Evolutionary conservation across 2,113 vertebrate species (phyloP).

Genomic region (Jacana jacana): DNA sequence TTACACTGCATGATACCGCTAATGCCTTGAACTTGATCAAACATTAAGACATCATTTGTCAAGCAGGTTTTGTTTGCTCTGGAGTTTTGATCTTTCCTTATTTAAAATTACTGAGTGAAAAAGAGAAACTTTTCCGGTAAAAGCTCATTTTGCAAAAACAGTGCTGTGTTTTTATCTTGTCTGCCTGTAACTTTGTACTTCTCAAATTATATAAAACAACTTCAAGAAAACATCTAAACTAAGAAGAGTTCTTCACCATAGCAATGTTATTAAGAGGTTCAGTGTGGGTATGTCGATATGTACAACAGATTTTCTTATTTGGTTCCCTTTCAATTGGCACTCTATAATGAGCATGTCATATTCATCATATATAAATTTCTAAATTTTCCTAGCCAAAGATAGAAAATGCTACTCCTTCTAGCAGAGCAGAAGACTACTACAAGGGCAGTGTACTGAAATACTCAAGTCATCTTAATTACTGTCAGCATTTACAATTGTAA

Average conservation of each 20-base stretch:
- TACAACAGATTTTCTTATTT: conserved; percentile 42
- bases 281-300: background rate
- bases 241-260: background rate
- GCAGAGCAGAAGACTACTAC: conserved; percentile 2
- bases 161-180: background rate
- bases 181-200: background rate
- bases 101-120: background rate
- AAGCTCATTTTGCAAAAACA: background rate
- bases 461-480: conserved; percentile 26
- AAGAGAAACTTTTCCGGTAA: background rate
- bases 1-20: background rate
- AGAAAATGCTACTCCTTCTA: background rate
- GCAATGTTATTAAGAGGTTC: background rate
- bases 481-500: conserved; percentile 1
- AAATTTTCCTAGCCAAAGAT: conserved; percentile 14
- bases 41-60: conserved; percentile 51
- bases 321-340: conserved; percentile 16
- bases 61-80: conserved; percentile 17
- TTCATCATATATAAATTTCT: conserved; percentile 14
- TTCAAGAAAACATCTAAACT: background rate
- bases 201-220: background rate
- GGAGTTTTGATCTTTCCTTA: background rate
- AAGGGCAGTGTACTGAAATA: background rate
- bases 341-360: background rate
- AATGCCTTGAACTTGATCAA: conserved; percentile 41